Percentiles rank a stretch among this genome's conserved stretches.
Conservation (phyloP, 2,113 vertebrate species). For the Arothron firmamentum region DNA sequence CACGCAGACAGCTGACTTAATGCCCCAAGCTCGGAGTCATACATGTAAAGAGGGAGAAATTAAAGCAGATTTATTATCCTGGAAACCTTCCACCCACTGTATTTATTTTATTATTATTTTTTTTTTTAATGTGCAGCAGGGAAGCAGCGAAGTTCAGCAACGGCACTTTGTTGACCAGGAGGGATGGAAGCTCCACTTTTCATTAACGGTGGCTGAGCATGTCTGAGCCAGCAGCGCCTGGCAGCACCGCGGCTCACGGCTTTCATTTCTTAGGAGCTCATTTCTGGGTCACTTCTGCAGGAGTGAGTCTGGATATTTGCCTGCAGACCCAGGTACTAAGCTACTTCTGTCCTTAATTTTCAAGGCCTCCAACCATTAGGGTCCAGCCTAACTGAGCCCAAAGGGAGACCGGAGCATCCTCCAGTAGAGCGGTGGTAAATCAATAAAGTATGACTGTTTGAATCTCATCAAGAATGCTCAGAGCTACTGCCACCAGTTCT, state of each 20-base stretch:
- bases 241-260: slow-evolving; percentile 50
- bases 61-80: slow-evolving; percentile 13
- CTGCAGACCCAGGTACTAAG: background rate
- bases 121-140: slow-evolving; percentile 49
- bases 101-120: slow-evolving; percentile 23
- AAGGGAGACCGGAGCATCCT: too few relatives aligned
- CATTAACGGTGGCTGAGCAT: slow-evolving; percentile 60
- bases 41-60: background rate
- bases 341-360: background rate
- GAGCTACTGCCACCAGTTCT: background rate
- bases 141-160: slow-evolving; percentile 29
- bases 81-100: slow-evolving; percentile 8
- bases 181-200: slow-evolving; percentile 51
- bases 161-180: slow-evolving; percentile 42
- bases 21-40: background rate
- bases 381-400: too few relatives aligned
- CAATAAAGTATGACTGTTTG: too few relatives aligned
- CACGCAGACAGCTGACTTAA: background rate
- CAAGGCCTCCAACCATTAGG: background rate
- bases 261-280: slow-evolving; percentile 19
- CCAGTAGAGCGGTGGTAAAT: too few relatives aligned
- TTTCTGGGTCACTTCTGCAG: slow-evolving; percentile 30
- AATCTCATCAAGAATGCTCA: too few relatives aligned
- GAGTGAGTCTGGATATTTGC: background rate
- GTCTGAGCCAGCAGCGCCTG: slow-evolving; percentile 32